These are phyloP conservation scores for Petrolisthes cinctipes DNA, from an alignment of 2,888 invertebrate genomes.

Conservation along the genomic window DNA sequence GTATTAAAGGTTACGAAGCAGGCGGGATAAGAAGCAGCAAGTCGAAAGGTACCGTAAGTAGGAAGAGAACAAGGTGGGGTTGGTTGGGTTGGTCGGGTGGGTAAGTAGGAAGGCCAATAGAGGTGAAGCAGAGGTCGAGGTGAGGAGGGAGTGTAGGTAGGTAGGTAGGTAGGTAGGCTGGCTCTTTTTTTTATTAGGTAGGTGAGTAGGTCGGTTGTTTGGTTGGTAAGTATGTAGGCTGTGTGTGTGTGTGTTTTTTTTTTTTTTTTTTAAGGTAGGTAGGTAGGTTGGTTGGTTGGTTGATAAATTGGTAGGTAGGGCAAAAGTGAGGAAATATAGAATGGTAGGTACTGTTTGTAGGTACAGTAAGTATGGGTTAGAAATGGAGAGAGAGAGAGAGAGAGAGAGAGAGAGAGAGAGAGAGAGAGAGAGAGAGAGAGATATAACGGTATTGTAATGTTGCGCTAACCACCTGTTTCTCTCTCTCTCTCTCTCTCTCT, in stretches of 20 bases:
- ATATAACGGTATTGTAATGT: background rate
- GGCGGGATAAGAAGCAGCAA: background rate
- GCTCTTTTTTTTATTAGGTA: too few species aligned
- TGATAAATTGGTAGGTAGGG: background rate
- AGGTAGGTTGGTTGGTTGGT: too few species aligned
- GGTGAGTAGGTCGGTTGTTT: too few species aligned
- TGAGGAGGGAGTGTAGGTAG: too few species aligned
- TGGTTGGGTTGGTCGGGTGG: too few species aligned
- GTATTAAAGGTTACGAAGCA: background rate
- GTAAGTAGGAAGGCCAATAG: too few species aligned
- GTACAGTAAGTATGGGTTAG: background rate
- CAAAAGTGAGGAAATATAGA: background rate
- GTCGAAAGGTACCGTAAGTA: background rate
- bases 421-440: conserved; percentile 1
- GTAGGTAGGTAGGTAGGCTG: too few species aligned
- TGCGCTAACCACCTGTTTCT: background rate
- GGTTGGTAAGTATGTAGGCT: too few species aligned
- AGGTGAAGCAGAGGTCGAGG: too few species aligned
- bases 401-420: background rate
- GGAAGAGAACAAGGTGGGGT: background rate
- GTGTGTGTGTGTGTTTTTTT: too few species aligned
- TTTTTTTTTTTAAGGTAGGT: too few species aligned
- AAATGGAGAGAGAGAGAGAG: background rate
- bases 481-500: conserved; percentile 15
- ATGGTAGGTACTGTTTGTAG: background rate